These are phyloP conservation scores for Reticulitermes speratus DNA, from an alignment of 1,140 invertebrate genomes.

Conservation along the genomic window DNA sequence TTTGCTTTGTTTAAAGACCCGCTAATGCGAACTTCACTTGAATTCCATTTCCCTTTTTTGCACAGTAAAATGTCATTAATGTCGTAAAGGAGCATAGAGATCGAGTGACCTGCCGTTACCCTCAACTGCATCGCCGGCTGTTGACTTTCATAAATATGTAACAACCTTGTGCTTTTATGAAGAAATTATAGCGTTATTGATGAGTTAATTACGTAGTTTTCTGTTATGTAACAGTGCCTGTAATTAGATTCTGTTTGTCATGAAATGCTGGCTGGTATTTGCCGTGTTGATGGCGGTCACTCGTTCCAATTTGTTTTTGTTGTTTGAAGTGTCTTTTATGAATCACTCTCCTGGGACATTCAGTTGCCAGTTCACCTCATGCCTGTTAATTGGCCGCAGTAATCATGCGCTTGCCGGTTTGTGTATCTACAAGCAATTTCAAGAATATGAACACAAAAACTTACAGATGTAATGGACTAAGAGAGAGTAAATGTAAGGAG, in stretches of 20 bases:
- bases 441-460: not conserved
- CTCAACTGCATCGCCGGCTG: too few relatives aligned
- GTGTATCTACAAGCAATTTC: not conserved
- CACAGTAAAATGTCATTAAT: too few relatives aligned
- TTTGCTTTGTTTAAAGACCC: too few relatives aligned
- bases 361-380: not conserved
- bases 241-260: not conserved
- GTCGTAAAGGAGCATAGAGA: too few relatives aligned
- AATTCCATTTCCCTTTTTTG: too few relatives aligned
- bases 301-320: not conserved
- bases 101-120: too few relatives aligned
- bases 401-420: not conserved
- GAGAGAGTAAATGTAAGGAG: too few relatives aligned
- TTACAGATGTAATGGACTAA: too few relatives aligned
- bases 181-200: not conserved
- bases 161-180: not conserved
- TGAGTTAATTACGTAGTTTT: not conserved
- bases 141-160: not conserved
- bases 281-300: not conserved
- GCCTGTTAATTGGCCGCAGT: not conserved
- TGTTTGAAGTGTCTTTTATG: not conserved
- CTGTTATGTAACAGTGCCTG: not conserved
- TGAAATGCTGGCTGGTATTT: not conserved
- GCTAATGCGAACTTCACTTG: too few relatives aligned
- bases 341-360: not conserved